Evolutionary conservation across 2,797 vertebrate species (phyloP).

Genomic region (Thaleichthys pacificus): DNA sequence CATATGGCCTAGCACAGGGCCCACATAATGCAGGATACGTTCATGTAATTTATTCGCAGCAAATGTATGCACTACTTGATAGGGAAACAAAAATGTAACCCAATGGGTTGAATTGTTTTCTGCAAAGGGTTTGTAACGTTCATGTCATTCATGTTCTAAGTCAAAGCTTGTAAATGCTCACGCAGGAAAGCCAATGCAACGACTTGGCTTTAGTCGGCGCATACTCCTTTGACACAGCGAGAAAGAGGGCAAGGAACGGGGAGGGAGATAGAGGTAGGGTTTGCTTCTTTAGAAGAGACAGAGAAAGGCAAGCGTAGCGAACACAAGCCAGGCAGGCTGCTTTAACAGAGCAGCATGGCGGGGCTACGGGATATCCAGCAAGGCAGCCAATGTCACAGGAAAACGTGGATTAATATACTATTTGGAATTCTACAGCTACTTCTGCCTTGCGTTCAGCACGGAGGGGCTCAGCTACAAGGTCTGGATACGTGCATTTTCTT

Average conservation of each 20-base stretch:
- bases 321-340: slow-evolving; percentile 64
- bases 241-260: slow-evolving; percentile 29
- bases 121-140: neutral
- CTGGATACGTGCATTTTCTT: slow-evolving; percentile 34
- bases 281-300: neutral
- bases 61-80: too few species aligned
- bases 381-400: slow-evolving; percentile 83
- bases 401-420: slow-evolving; percentile 88
- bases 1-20: too few species aligned
- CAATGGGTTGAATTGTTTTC: neutral
- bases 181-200: neutral
- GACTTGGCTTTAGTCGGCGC: slow-evolving; percentile 26
- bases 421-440: slow-evolving; percentile 88
- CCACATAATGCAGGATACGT: too few species aligned
- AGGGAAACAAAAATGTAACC: neutral
- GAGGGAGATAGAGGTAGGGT: slow-evolving; percentile 42
- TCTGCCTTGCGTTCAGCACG: slow-evolving; percentile 82
- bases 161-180: neutral
- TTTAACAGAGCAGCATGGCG: slow-evolving; percentile 87
- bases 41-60: too few species aligned
- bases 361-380: slow-evolving; percentile 83
- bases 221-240: slow-evolving; percentile 5
- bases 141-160: neutral
- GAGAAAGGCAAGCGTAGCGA: slow-evolving; percentile 54
- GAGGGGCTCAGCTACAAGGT: slow-evolving; percentile 91